Evolutionary conservation across 2,113 vertebrate genomes (phyloP).

Genomic region (Lagopus leucura): DNA sequence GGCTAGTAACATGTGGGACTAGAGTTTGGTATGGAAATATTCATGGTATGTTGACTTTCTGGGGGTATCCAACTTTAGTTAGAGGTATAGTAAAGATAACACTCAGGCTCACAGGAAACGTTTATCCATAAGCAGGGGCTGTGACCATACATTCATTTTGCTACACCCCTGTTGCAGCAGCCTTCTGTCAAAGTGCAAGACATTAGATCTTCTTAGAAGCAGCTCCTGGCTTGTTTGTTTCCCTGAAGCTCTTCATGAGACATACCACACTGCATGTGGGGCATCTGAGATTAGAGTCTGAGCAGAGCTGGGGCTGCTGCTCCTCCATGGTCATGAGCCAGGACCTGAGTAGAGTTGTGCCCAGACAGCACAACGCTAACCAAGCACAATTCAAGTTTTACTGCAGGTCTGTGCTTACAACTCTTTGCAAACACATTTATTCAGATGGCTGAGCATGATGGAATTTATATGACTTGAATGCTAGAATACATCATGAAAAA

Average conservation of each 20-base stretch:
- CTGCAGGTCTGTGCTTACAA: neutral
- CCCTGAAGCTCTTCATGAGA: neutral
- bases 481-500: neutral
- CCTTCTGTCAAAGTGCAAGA: neutral
- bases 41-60: neutral
- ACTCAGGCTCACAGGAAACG: fast-evolving
- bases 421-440: neutral
- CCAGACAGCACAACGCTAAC: neutral
- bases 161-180: neutral
- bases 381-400: neutral
- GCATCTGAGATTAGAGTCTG: neutral
- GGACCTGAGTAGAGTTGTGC: neutral
- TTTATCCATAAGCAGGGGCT: neutral
- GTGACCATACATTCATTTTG: neutral
- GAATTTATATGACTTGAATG: neutral
- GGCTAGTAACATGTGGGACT: neutral
- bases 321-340: neutral
- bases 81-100: neutral
- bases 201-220: neutral
- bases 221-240: neutral
- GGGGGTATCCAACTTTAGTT: neutral
- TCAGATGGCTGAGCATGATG: neutral
- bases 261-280: neutral
- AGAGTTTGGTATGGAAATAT: neutral
- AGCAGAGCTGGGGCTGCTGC: neutral